Base-by-base conservation (phyloP, 1,140 invertebrate species). In the Holcopasites calliopsidis region DNA sequence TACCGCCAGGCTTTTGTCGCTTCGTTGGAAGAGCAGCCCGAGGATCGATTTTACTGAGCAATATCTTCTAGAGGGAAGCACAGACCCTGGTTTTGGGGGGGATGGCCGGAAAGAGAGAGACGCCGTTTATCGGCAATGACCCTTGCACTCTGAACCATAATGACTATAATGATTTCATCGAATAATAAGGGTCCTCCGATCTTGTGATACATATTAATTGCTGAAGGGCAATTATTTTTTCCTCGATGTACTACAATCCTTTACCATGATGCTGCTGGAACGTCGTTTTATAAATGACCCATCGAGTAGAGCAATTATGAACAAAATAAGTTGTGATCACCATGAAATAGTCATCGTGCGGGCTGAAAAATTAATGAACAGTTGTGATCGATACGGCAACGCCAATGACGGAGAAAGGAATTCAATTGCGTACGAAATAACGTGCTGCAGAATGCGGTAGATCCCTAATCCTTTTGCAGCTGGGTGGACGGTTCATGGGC, bases 401-500 rank as follows among this genome's bases (percentile, higher is more conserved):
- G 79, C 42, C 68, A 77, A 31, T 54, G 60, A 68, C 42, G 31
- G 10, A 18, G 49, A 55, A 62, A 69, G 60, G 77, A 76, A 76
- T 73, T 57, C 68, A 72, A 79, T 76, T 72, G 72, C 77, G 66
- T 52, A 10, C 31, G 54, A 62, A 76, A 71, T 40, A 57, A 60
- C 40, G 57, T 42, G 70, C 60, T 75, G 65, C 55, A 77, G 76
- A 83, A 82, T 77, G 76, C 75, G 72, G 71, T 74, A 61, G 77
- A 61, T 76, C 79, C 73, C 75, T 86, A 88, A 87, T 87, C 80
- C 83, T 87, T 77, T 70, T 42, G 66, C 61, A 68, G 75, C 26
- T 62, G 65, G 64, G 40, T 76, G 50, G 44, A 65, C 76, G 74
- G 76, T 80, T 61, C 61, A 38, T 57, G 61, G 79, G 80, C 85